Percentiles rank a stretch among this genome's conserved stretches.
These are phyloP conservation scores for Melanerpes formicivorus DNA, from an alignment of 2,113 vertebrate genomes.

Conservation along the genomic window DNA sequence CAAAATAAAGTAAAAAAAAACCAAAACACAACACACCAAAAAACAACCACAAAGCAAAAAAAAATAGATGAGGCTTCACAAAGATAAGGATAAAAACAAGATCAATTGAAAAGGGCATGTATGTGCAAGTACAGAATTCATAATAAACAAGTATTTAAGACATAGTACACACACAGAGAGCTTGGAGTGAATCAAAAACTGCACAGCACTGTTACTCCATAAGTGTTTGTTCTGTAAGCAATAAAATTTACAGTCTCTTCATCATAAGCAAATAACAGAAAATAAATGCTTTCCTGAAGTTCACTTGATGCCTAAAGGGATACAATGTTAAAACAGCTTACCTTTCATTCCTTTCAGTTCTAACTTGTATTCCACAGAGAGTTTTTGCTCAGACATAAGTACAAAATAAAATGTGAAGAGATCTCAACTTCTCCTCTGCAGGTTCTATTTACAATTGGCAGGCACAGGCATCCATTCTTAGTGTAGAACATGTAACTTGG, in stretches of 20 bases:
- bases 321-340: background rate
- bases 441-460: background rate
- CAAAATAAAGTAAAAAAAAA: background rate
- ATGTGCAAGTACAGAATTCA: background rate
- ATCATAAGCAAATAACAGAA: slow-evolving; percentile 2
- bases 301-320: slow-evolving; percentile 26
- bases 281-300: slow-evolving; percentile 26
- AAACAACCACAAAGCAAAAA: too few relatives aligned
- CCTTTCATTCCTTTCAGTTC: background rate
- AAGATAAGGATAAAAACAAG: background rate
- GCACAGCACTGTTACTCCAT: background rate
- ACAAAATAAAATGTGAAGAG: background rate
- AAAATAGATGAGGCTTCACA: background rate
- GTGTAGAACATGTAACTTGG: background rate
- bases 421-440: background rate
- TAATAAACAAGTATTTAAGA: background rate
- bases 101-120: background rate
- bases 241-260: background rate
- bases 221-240: background rate
- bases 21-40: too few relatives aligned
- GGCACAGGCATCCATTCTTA: background rate
- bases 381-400: background rate
- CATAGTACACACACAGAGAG: background rate
- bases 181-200: background rate
- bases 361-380: background rate